Evolutionary conservation across 2,113 vertebrate genomes (phyloP).

Genomic region (Acinonyx jubatus): DNA sequence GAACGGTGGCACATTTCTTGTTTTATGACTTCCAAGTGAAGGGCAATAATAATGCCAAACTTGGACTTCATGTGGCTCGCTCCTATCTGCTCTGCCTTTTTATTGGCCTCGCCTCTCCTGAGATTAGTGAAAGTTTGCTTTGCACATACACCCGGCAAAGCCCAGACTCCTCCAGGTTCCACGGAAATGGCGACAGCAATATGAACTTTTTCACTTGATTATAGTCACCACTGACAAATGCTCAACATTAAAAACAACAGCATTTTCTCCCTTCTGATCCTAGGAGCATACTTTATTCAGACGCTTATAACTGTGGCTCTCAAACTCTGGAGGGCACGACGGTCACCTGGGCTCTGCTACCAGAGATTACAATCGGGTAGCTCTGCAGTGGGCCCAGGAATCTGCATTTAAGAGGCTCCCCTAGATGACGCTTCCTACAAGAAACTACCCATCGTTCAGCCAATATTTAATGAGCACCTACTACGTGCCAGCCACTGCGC

Average conservation of each 20-base stretch:
- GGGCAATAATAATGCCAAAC: neutral
- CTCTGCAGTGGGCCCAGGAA: neutral
- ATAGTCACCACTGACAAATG: neutral
- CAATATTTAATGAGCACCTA: neutral
- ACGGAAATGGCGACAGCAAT: neutral
- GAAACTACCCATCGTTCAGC: neutral
- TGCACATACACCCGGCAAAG: neutral
- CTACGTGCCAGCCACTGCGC: neutral
- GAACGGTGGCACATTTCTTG: neutral
- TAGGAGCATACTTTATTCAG: constrained; percentile 33
- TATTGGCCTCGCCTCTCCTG: neutral
- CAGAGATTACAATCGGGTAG: neutral
- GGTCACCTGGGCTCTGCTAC: neutral
- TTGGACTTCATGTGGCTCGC: neutral
- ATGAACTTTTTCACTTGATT: neutral
- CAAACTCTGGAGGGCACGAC: neutral
- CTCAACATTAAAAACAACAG: neutral
- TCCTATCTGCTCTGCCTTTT: constrained; percentile 13
- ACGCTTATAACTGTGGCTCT: neutral
- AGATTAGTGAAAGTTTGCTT: neutral
- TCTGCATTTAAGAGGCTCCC: neutral
- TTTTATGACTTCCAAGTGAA: constrained; percentile 47
- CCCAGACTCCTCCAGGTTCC: neutral
- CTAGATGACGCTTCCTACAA: neutral
- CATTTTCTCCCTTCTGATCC: neutral